A percentile compares a stretch with the other conserved stretches of the same genome.
Evolutionary conservation across 2,797 vertebrate genomes (phyloP).

Genomic region (Dryobates pubescens): DNA sequence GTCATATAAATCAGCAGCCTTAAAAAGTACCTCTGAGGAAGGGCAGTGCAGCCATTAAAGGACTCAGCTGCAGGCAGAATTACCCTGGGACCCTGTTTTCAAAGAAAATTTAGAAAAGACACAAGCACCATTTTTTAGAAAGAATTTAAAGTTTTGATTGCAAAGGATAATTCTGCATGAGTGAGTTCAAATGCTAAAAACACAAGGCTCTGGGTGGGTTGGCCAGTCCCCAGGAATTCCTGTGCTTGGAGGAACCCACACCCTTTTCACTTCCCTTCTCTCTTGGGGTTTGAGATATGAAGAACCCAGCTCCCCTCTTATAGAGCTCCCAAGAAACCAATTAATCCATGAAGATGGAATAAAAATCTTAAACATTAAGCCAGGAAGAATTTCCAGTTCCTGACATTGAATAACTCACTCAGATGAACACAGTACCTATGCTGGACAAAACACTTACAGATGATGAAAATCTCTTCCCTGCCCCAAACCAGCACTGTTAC

Average conservation of each 20-base stretch:
- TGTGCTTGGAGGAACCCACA: background rate
- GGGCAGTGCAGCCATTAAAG: background rate
- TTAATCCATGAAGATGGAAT: background rate
- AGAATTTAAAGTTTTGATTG: background rate
- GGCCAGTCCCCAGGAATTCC: fast-evolving
- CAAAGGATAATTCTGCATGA: background rate
- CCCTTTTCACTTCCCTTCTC: background rate
- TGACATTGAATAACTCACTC: background rate
- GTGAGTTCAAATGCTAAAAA: background rate
- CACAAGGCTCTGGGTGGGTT: background rate
- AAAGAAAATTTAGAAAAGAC: background rate
- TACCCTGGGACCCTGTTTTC: background rate
- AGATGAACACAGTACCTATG: background rate
- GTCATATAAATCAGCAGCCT: background rate
- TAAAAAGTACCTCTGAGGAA: background rate
- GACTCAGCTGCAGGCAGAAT: background rate
- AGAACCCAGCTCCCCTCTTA: constrained; percentile 25
- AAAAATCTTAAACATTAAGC: constrained; percentile 6
- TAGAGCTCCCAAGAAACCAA: constrained; percentile 5
- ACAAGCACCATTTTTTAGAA: background rate
- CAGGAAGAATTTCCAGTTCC: constrained; percentile 5
- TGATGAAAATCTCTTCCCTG: background rate
- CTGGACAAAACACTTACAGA: background rate
- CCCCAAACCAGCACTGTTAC: background rate
- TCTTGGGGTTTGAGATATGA: background rate